These are phyloP conservation scores for Drosophila repleta DNA, from an alignment of 1,140 invertebrate species.

Conservation along the genomic window DNA sequence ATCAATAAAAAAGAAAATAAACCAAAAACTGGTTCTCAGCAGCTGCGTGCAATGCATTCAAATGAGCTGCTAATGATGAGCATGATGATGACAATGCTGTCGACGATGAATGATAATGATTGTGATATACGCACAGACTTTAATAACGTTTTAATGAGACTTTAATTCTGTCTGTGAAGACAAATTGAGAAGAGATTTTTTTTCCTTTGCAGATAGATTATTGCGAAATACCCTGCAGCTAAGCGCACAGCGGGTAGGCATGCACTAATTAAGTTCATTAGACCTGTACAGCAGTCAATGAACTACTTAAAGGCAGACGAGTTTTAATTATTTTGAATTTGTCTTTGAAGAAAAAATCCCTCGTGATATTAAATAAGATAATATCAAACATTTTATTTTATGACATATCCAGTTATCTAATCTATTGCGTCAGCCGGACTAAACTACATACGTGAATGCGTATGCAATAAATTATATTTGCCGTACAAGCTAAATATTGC, in stretches of 20 bases:
- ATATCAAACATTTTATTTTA: neutral
- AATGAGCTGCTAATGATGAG: slow-evolving; percentile 12
- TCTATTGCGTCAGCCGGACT: slow-evolving; percentile 20
- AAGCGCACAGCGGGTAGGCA: slow-evolving; percentile 11
- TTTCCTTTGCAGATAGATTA: neutral
- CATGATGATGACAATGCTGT: slow-evolving; percentile 3
- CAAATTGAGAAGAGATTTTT: slow-evolving; percentile 6
- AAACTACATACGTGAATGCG: slow-evolving; percentile 3
- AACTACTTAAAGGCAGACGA: slow-evolving; percentile 9
- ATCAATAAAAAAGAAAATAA: slow-evolving; percentile 41
- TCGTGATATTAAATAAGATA: slow-evolving; percentile 7
- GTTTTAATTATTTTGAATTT: slow-evolving; percentile 5
- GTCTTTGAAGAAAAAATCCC: neutral
- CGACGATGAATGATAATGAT: slow-evolving; percentile 16
- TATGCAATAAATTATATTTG: slow-evolving; percentile 19
- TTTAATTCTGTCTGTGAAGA: neutral
- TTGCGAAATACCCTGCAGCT: slow-evolving; percentile 21
- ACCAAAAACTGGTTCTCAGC: slow-evolving; percentile 37
- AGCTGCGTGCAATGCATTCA: slow-evolving; percentile 39
- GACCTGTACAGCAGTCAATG: slow-evolving; percentile 1
- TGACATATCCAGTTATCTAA: slow-evolving; percentile 20
- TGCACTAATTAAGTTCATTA: slow-evolving; percentile 19
- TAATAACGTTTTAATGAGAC: slow-evolving; percentile 2
- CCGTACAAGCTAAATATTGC: slow-evolving; percentile 13
- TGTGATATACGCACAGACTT: slow-evolving; percentile 16